A percentile compares a stretch with the other conserved stretches of the same genome.
phyloP scores from a whole-genome alignment of 2,797 vertebrate genomes.

The Enteromius argenteus region DNA sequence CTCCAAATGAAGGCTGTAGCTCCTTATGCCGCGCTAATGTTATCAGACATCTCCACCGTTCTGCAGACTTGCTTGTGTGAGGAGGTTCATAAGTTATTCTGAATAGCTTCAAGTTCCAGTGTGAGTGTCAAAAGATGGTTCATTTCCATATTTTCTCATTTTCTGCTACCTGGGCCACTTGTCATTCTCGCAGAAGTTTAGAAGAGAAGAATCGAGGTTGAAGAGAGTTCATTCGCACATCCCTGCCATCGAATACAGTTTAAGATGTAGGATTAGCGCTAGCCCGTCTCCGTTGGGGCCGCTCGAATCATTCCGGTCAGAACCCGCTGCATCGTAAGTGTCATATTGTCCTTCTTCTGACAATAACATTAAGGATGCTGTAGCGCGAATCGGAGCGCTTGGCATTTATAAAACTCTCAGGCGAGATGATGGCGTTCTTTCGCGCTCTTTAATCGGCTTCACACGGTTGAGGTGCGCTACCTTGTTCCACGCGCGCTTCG shows the following conservation, averaged over 20 bases:
- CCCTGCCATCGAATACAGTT: conserved; percentile 22
- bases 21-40: conserved; percentile 48
- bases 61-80: conserved; percentile 33
- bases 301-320: neutral
- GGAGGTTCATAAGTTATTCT: conserved; percentile 43
- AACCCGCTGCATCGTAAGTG: neutral
- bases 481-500: conserved; percentile 31
- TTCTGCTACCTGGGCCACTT: conserved; percentile 45
- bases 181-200: conserved; percentile 34
- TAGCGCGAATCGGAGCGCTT: conserved; percentile 16
- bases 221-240: conserved; percentile 26
- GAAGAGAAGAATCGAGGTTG: conserved; percentile 2
- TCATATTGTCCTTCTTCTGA: conserved; percentile 1
- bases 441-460: conserved; percentile 46
- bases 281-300: neutral
- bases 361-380: conserved; percentile 48
- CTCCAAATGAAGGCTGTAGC: conserved; percentile 45
- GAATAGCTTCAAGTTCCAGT: conserved; percentile 40
- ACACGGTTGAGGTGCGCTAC: conserved; percentile 48
- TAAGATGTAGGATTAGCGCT: conserved; percentile 24
- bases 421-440: conserved; percentile 8
- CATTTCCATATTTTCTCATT: conserved; percentile 59
- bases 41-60: conserved; percentile 56
- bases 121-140: conserved; percentile 52
- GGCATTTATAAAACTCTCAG: conserved; percentile 32